These are phyloP conservation scores for Hypotaenidia okinawae DNA, from an alignment of 2,797 vertebrate genomes.

Conservation along the genomic window DNA sequence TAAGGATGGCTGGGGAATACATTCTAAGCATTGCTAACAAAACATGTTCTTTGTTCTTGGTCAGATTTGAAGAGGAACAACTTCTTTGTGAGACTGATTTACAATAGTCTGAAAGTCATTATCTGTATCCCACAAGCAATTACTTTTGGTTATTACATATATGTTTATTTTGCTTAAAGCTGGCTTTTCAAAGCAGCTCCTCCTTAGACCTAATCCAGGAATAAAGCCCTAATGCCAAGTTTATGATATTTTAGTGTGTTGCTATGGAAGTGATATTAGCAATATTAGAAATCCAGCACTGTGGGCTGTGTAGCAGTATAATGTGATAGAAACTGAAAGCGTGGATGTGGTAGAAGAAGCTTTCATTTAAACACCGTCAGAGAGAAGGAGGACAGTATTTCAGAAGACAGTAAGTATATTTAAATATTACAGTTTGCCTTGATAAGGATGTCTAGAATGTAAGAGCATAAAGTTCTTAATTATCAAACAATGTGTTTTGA, in stretches of 20 bases:
- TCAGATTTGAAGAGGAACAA: neutral
- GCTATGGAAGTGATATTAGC: conserved; percentile 57
- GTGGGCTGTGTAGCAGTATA: neutral
- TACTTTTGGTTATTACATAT: neutral
- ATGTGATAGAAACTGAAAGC: neutral
- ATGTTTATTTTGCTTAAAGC: neutral
- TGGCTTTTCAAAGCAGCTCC: conserved; percentile 32
- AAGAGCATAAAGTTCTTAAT: neutral
- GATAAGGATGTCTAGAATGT: neutral
- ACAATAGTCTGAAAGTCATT: neutral
- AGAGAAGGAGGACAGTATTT: neutral
- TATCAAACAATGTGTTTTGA: neutral
- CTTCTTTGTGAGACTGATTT: neutral
- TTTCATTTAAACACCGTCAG: neutral
- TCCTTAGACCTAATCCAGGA: conserved; percentile 17
- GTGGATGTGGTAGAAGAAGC: neutral
- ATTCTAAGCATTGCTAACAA: neutral
- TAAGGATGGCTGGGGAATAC: neutral
- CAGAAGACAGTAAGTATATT: conserved; percentile 33
- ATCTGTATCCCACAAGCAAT: neutral
- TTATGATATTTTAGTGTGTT: conserved; percentile 40
- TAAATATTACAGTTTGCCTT: neutral
- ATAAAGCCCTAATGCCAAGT: conserved; percentile 23
- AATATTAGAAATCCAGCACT: conserved; percentile 44
- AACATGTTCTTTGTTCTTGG: neutral